Evolutionary conservation across 1,140 invertebrate species (phyloP).

Genomic region (Pseudachorutes palmiensis): DNA sequence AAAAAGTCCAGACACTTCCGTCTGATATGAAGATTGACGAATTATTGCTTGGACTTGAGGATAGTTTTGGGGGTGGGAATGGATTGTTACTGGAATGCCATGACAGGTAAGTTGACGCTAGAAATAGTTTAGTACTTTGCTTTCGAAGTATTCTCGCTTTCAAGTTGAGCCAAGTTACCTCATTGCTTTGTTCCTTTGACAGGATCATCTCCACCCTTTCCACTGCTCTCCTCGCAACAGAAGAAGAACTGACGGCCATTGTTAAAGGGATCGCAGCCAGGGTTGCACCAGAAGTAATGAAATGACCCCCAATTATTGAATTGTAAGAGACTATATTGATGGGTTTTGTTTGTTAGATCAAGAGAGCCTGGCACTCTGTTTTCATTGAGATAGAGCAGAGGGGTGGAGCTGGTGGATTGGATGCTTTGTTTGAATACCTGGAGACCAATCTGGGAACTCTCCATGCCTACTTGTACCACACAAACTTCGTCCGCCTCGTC

Average conservation of each 20-base stretch:
- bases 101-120: no score
- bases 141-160: no score
- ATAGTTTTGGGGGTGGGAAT: constrained; percentile 6
- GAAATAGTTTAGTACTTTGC: no score
- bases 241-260: constrained; percentile 22
- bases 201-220: constrained; percentile 17
- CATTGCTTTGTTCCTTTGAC: no score
- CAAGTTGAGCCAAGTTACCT: no score
- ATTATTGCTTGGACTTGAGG: constrained; percentile 13
- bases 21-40: constrained; percentile 19
- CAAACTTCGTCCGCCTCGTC: constrained; percentile 25
- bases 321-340: no score
- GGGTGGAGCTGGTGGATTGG: no score
- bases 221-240: constrained; percentile 15
- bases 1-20: constrained; percentile 21
- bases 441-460: constrained; percentile 29
- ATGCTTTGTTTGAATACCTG: no score
- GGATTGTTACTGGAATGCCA: neutral
- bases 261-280: constrained; percentile 15
- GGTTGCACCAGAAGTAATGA: constrained; percentile 22
- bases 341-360: no score
- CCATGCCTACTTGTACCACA: constrained; percentile 16
- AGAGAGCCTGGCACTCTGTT: no score
- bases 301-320: no score
- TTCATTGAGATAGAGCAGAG: no score